A percentile compares a stretch with the other conserved stretches of the same genome.
Evolutionary conservation across 2,888 invertebrate species (phyloP).

Genomic region (Trichacis sp.): DNA sequence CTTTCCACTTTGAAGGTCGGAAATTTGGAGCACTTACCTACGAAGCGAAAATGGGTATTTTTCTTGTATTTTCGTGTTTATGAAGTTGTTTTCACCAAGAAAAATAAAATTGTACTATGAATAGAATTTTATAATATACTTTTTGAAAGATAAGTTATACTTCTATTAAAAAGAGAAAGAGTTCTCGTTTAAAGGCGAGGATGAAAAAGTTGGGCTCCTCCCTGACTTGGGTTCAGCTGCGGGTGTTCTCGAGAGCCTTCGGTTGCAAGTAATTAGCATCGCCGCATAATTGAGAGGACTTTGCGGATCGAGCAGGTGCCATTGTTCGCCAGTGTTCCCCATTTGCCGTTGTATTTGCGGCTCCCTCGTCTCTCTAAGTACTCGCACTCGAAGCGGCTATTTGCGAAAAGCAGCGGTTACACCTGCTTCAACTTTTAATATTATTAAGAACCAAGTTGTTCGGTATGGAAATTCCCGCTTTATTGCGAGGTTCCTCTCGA

Average conservation of each 20-base stretch:
- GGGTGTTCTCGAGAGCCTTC: constrained; percentile 45
- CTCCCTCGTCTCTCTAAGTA: constrained; percentile 16
- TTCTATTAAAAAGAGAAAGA: background rate
- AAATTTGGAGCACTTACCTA: no score
- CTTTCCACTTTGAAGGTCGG: no score
- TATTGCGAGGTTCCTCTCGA: background rate
- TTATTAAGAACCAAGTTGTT: background rate
- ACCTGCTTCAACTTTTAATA: constrained; percentile 19
- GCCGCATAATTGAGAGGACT: constrained; percentile 64
- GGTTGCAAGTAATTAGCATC: constrained; percentile 62
- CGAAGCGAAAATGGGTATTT: no score
- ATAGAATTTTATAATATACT: no score
- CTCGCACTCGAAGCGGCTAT: constrained; percentile 22
- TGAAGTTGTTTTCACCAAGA: no score
- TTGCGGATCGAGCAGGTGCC: constrained; percentile 50
- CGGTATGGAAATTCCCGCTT: background rate
- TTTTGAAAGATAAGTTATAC: no score
- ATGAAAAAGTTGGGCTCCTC: constrained; percentile 19
- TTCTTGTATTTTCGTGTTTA: no score
- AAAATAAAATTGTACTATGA: no score
- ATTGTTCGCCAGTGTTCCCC: constrained; percentile 54
- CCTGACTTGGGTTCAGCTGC: constrained; percentile 3
- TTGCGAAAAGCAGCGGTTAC: constrained; percentile 11
- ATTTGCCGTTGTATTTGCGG: constrained; percentile 44
- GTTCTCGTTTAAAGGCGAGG: constrained; percentile 18